Evolutionary conservation across 1,140 invertebrate genomes (phyloP), one percentile per base, ranked within the genome.

Genomic region (Rhyzopertha dominica): DNA sequence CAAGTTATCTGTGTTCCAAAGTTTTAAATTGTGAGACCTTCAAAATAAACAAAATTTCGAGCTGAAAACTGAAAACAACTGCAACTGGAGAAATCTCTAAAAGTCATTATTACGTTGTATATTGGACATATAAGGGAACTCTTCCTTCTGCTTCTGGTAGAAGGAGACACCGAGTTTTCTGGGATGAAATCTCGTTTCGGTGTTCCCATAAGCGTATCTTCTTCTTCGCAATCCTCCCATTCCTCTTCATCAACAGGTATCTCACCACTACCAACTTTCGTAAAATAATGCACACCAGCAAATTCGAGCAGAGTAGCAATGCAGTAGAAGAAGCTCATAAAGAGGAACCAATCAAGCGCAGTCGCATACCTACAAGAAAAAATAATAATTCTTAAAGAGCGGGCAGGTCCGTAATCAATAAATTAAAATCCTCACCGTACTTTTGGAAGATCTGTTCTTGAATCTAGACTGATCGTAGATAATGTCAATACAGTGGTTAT

Each of bases 261-360:
- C 65, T 90, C 87, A 2, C 86, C 86, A 49, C 84, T 87, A 4
- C 86, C 86, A 25, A 90, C 78, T 47, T 62, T 64, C 7, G 62
- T 64, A 26, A 65, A 95, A 65, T 95, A 95, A 70, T 95, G 92
- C 0, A 96, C 93, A 0, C 87, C 87, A 4, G 92, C 92, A 56
- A 95, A 96, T 67, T 96, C 90, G 4, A 95, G 69, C 2, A 96
- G 70, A 0, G 92, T 94, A 0, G 90, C 90, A 50, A 95, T 92
- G 59, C 90, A 92, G 62, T 94, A 97, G 18, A 88, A 83, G 62
- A 96, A 94, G 61, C 90, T 92, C 81, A 93, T 90, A 22, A 94
- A 73, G 7, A 95, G 75, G 66, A 95, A 97, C 82, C 90, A 91
- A 67, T 95, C 90, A 1, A 95, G 68, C 0, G 90, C 90, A 2